These are phyloP conservation scores for Catalaphyllia jardinei DNA, from an alignment of 64 coral and sea anemone species.

Conservation along the genomic window DNA sequence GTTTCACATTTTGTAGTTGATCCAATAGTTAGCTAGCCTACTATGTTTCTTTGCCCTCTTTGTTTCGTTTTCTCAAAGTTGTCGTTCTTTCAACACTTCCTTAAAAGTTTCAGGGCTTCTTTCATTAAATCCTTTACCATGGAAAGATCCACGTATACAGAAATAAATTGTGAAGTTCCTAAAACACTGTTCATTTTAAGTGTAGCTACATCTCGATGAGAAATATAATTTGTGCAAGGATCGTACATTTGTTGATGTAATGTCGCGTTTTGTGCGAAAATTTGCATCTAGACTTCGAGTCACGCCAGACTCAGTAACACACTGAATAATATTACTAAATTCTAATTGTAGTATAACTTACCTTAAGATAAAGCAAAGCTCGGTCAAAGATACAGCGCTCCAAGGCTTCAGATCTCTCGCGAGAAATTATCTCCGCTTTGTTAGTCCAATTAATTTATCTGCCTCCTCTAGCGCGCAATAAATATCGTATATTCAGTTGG, in stretches of 20 bases:
- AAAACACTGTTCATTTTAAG: neutral
- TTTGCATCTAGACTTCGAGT: slow-evolving; percentile 3
- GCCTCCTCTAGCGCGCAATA: neutral
- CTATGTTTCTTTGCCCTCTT: too few relatives aligned
- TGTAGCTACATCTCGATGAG: neutral
- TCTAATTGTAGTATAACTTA: neutral
- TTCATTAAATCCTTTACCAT: too few relatives aligned
- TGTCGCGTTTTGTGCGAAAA: neutral
- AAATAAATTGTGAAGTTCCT: too few relatives aligned
- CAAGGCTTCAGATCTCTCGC: neutral
- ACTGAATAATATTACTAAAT: neutral
- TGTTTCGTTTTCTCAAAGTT: too few relatives aligned
- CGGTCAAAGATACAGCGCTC: neutral
- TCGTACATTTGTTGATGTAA: neutral
- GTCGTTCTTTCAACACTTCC: too few relatives aligned
- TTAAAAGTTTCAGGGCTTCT: too few relatives aligned
- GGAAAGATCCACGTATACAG: too few relatives aligned
- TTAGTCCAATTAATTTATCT: neutral
- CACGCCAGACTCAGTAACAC: neutral
- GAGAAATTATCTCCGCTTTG: neutral
- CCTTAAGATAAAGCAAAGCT: neutral
- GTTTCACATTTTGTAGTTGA: too few relatives aligned
- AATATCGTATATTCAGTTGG: neutral
- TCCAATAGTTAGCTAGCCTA: too few relatives aligned
- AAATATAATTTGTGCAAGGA: neutral